Conservation (phyloP, 2,113 vertebrate species). For the Corapipo altera region DNA sequence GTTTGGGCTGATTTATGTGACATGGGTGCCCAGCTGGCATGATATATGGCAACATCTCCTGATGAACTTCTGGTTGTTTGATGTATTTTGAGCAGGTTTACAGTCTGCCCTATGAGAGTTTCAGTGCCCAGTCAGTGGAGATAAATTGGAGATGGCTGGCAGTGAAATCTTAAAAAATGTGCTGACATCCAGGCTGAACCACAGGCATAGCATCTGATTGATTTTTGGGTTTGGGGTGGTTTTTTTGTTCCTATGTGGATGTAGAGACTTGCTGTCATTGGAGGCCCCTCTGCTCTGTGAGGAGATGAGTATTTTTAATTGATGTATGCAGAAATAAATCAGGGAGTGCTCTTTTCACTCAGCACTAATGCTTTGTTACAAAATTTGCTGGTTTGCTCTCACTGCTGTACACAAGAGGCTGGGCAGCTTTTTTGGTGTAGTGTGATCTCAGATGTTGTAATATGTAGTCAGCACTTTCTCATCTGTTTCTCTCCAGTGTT, state of each 20-base stretch:
- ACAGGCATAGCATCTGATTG: constrained; percentile 72
- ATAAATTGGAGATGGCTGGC: constrained; percentile 62
- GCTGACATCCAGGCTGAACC: constrained; percentile 72
- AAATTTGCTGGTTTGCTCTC: not conserved
- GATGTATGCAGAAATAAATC: not conserved
- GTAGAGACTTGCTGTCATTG: constrained; percentile 58
- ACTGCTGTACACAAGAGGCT: not conserved
- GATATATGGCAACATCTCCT: constrained; percentile 53
- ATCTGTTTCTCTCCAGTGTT: constrained; percentile 13
- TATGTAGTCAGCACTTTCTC: constrained; percentile 39
- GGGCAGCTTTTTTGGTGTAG: not conserved
- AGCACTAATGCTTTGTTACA: not conserved
- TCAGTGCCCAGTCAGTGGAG: constrained; percentile 23
- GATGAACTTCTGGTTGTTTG: constrained; percentile 45
- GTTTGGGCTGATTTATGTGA: constrained; percentile 58
- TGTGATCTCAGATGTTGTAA: constrained; percentile 14
- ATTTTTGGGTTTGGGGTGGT: constrained; percentile 28
- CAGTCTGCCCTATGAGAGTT: constrained; percentile 24
- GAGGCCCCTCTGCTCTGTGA: not conserved
- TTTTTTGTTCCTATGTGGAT: constrained; percentile 10
- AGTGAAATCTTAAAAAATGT: constrained; percentile 75
- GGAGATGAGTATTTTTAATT: not conserved
- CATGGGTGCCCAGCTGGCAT: not conserved
- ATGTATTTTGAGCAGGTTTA: constrained; percentile 52
- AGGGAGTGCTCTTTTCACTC: not conserved